phyloP scores from a whole-genome alignment of 2,888 invertebrate genomes.

The Rhagium mordax region DNA sequence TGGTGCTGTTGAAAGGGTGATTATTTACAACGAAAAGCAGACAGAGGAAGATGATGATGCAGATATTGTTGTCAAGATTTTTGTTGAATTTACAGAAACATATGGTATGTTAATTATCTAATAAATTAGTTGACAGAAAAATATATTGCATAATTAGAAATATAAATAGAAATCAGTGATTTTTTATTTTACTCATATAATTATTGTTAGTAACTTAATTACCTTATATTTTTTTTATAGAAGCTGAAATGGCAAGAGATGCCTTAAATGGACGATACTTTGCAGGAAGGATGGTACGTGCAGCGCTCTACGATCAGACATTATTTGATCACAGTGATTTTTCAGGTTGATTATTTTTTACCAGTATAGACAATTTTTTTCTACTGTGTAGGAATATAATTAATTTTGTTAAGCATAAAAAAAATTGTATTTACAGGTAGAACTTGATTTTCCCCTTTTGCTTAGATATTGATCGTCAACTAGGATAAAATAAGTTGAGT shows the following conservation, averaged over 20 bases:
- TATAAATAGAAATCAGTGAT: no score
- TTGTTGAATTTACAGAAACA: slow-evolving; percentile 92
- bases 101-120: slow-evolving; percentile 73
- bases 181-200: background rate
- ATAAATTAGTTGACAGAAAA: background rate
- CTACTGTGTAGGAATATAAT: slow-evolving; percentile 22
- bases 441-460: slow-evolving; percentile 3
- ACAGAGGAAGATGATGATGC: slow-evolving; percentile 90
- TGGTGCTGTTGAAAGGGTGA: slow-evolving; percentile 91
- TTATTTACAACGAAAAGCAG: slow-evolving; percentile 97
- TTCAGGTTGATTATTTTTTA: slow-evolving; percentile 73
- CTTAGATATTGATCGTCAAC: slow-evolving; percentile 5
- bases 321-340: slow-evolving; percentile 97
- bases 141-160: no score
- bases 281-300: slow-evolving; percentile 93
- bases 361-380: slow-evolving; percentile 9
- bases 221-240: slow-evolving; percentile 72
- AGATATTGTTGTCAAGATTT: slow-evolving; percentile 95
- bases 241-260: slow-evolving; percentile 88
- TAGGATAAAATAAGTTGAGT: background rate
- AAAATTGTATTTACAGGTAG: background rate
- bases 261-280: slow-evolving; percentile 95
- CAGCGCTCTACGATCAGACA: slow-evolving; percentile 95
- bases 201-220: background rate
- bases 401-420: slow-evolving; percentile 24